Percentiles rank a stretch among this genome's conserved stretches.
Conservation (phyloP, 2,797 vertebrate species). For the Hirundo rustica region DNA sequence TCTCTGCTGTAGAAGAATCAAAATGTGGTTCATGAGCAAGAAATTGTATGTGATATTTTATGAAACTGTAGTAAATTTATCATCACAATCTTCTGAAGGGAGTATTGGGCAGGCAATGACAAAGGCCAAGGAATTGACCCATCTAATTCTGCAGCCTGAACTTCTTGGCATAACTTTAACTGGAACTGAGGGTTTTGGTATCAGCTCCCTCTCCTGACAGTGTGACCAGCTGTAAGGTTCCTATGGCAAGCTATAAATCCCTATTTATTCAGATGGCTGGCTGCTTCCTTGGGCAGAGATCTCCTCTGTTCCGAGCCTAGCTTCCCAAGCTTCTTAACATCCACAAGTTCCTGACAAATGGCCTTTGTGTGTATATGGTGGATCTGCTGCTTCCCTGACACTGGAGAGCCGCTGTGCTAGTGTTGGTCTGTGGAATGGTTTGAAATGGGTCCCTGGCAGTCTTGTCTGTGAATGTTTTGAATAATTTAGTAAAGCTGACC, state of each 20-base stretch:
- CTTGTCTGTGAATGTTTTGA: not conserved
- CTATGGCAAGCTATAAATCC: not conserved
- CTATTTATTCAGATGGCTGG: not conserved
- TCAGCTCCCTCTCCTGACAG: not conserved
- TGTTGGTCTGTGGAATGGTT: not conserved
- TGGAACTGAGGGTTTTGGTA: not conserved
- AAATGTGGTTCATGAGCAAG: not conserved
- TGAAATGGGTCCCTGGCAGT: not conserved
- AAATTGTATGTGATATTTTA: not conserved
- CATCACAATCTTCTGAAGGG: not conserved
- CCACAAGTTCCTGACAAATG: not conserved
- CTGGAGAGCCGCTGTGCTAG: not conserved
- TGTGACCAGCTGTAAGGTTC: not conserved
- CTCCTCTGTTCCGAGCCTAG: not conserved
- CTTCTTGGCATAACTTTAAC: not conserved
- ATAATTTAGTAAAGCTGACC: not conserved
- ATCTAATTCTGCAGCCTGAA: not conserved
- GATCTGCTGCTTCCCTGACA: not conserved
- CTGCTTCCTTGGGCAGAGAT: not conserved
- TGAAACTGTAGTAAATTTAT: not conserved
- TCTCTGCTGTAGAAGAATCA: not conserved
- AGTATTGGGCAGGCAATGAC: not conserved
- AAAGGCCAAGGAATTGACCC: not conserved
- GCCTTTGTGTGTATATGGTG: not conserved
- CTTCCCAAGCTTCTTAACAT: not conserved